These are phyloP conservation scores for Pseudotriccus pelzelni DNA, from an alignment of 2,797 vertebrate genomes.

Conservation along the genomic window DNA sequence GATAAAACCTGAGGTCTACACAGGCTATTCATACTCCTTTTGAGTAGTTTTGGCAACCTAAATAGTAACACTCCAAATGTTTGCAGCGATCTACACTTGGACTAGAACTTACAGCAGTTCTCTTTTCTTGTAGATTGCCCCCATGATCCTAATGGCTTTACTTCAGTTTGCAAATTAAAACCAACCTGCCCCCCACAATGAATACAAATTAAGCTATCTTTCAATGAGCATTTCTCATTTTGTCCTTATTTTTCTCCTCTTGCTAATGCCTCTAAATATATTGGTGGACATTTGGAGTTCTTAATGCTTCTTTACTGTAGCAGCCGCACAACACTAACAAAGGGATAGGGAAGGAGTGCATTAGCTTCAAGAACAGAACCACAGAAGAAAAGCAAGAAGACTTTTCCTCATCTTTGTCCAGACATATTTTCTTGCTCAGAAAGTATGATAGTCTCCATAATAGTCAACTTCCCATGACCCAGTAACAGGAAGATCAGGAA, in stretches of 20 bases:
- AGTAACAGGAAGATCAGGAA: background rate
- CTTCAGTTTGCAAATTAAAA: background rate
- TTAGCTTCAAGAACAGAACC: background rate
- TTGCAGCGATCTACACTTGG: background rate
- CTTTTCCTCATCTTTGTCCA: background rate
- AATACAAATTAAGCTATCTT: background rate
- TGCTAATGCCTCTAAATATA: background rate
- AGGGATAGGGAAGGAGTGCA: background rate
- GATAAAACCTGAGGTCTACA: background rate
- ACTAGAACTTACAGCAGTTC: background rate
- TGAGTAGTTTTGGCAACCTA: background rate
- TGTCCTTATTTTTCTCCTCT: background rate
- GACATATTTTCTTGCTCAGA: background rate
- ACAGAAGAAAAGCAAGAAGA: background rate
- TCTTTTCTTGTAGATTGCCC: background rate
- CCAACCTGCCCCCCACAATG: fast-evolving
- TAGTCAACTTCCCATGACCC: background rate
- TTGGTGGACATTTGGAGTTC: background rate
- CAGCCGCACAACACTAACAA: background rate
- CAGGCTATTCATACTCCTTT: background rate
- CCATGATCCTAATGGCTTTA: background rate
- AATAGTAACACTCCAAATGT: background rate
- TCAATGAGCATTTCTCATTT: background rate
- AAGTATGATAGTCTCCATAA: background rate
- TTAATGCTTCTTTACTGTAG: background rate